Conservation (phyloP, 1,140 invertebrate species). For the Cotesia vestalis region DNA sequence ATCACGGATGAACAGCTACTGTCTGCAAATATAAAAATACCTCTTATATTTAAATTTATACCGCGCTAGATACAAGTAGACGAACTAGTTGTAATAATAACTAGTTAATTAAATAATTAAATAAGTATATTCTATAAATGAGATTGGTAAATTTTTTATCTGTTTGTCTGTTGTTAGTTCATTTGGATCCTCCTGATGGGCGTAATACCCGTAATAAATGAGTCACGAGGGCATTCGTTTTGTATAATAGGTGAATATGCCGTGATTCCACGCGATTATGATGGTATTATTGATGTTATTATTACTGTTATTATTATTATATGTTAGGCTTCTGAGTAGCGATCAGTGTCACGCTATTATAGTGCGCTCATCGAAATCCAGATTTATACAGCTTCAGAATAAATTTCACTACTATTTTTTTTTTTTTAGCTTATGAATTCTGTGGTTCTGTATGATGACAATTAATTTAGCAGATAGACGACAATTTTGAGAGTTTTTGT, state of each 20-base stretch:
- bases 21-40: background rate
- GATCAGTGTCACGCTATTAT: constrained; percentile 16
- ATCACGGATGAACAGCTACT: constrained; percentile 1
- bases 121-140: too few relatives aligned
- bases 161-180: background rate
- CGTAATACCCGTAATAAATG: background rate
- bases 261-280: constrained; percentile 48
- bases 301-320: background rate
- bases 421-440: too few relatives aligned
- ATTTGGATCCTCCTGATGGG: background rate
- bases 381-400: too few relatives aligned
- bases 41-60: background rate
- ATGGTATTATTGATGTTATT: constrained; percentile 44
- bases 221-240: constrained; percentile 8
- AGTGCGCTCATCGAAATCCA: background rate
- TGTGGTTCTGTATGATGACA: too few relatives aligned
- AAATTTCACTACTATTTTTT: too few relatives aligned
- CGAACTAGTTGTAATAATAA: too few relatives aligned
- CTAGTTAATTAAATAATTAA: too few relatives aligned
- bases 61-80: too few relatives aligned
- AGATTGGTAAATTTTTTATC: too few relatives aligned
- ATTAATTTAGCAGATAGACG: too few relatives aligned
- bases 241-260: constrained; percentile 55
- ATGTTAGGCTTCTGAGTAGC: background rate
- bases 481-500: too few relatives aligned